Conservation (phyloP, 2,888 invertebrate species). For the Lithophane semibrunnea region DNA sequence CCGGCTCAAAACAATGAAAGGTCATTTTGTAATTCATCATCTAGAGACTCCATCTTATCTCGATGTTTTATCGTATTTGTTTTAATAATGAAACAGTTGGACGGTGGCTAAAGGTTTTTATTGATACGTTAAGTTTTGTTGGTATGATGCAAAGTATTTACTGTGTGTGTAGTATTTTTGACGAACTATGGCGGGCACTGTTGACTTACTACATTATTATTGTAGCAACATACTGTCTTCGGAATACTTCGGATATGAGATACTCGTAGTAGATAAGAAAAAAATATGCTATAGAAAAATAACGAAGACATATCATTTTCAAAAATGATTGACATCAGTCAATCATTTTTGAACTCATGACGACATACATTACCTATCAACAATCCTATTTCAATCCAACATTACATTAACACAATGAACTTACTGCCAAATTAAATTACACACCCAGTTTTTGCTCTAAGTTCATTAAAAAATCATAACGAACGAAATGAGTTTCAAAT, state of each 20-base stretch:
- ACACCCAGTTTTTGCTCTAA: slow-evolving; percentile 22
- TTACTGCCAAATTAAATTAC: slow-evolving; percentile 41
- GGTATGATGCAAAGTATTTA: neutral
- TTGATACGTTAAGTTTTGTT: slow-evolving; percentile 31
- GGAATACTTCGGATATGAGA: neutral
- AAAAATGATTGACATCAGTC: no score
- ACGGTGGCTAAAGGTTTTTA: slow-evolving; percentile 31
- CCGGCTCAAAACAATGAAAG: slow-evolving; percentile 75
- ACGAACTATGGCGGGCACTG: no score
- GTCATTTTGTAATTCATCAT: slow-evolving; percentile 75
- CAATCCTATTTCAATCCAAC: slow-evolving; percentile 15
- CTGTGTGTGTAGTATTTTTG: neutral
- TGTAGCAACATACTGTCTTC: neutral
- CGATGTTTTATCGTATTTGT: slow-evolving; percentile 60
- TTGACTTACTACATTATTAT: neutral
- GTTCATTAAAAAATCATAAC: slow-evolving; percentile 43
- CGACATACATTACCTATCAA: slow-evolving; percentile 20
- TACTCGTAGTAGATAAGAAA: neutral
- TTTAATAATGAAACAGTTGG: slow-evolving; percentile 52
- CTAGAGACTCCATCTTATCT: slow-evolving; percentile 74
- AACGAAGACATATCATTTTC: no score
- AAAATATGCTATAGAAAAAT: neutral
- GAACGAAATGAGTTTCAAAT: slow-evolving; percentile 51
- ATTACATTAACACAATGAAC: slow-evolving; percentile 10
- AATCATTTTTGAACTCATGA: slow-evolving; percentile 7